Percentiles rank a stretch among this genome's conserved stretches.
Conservation (phyloP, 2,888 invertebrate genomes). For the Xestia sexstrigata region DNA sequence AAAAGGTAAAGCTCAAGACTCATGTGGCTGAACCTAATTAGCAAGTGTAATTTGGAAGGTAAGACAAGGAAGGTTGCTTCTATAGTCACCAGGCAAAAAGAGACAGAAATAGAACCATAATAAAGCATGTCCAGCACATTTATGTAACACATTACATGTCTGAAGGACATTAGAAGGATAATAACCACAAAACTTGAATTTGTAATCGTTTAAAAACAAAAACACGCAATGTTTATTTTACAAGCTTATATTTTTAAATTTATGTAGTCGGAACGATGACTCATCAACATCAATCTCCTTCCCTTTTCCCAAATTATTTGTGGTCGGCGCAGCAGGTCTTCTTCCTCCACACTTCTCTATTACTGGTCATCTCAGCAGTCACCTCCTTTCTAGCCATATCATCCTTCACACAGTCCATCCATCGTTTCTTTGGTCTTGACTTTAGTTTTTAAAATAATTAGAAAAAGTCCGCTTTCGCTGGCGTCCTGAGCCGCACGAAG, state of each 20-base stretch:
- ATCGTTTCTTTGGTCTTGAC: too few species aligned
- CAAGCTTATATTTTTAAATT: background rate
- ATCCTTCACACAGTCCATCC: too few species aligned
- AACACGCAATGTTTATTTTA: background rate
- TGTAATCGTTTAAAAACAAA: conserved; percentile 18
- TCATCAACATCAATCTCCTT: too few species aligned
- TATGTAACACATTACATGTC: background rate
- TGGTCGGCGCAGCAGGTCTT: too few species aligned
- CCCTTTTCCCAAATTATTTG: too few species aligned
- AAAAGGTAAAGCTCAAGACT: background rate
- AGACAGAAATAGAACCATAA: background rate
- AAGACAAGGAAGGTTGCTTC: background rate
- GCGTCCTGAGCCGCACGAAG: too few species aligned
- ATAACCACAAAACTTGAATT: conserved; percentile 25
- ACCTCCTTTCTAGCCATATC: too few species aligned
- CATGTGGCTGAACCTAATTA: background rate
- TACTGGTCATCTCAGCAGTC: too few species aligned
- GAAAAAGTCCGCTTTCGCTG: too few species aligned
- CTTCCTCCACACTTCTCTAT: too few species aligned
- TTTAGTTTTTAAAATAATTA: background rate
- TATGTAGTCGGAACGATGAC: background rate
- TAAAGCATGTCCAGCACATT: conserved; percentile 2
- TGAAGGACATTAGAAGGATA: conserved; percentile 36
- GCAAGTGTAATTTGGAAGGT: background rate
- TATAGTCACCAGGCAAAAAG: background rate